phyloP scores from a whole-genome alignment of 2,113 vertebrate species.

The Quiscalus mexicanus region DNA sequence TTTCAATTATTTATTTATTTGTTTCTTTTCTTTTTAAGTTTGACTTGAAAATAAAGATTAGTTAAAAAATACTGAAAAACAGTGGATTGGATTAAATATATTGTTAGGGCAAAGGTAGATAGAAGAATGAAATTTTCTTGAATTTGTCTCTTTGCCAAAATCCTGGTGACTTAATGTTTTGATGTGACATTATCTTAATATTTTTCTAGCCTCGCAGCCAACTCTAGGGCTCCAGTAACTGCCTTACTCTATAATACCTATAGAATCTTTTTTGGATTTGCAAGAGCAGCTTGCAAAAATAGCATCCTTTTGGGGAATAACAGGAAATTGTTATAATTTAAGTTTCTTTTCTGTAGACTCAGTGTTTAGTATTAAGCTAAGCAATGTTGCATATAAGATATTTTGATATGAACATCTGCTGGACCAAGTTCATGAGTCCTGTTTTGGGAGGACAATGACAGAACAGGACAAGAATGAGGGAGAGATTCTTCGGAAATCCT shows the following conservation, averaged over 20 bases:
- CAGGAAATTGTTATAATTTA: neutral
- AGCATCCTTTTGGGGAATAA: neutral
- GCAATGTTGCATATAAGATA: neutral
- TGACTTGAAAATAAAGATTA: neutral
- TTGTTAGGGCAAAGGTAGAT: neutral
- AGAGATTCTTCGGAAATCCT: neutral
- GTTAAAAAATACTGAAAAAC: accelerated
- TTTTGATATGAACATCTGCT: neutral
- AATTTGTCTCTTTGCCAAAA: neutral
- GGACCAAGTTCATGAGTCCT: neutral
- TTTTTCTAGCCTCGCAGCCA: neutral
- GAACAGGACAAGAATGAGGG: neutral
- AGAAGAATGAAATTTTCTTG: neutral
- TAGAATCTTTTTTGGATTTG: neutral
- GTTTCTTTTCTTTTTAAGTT: neutral
- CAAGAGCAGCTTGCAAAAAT: neutral
- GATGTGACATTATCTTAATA: neutral
- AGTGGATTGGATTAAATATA: neutral
- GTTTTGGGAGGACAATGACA: neutral
- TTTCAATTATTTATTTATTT: neutral
- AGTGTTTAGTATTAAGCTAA: neutral
- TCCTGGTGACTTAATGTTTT: neutral
- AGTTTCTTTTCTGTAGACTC: neutral
- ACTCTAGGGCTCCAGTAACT: neutral
- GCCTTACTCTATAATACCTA: neutral